These are phyloP conservation scores for Hippocampus guttulatus DNA, from an alignment of 2,113 vertebrate species.

Conservation along the genomic window DNA sequence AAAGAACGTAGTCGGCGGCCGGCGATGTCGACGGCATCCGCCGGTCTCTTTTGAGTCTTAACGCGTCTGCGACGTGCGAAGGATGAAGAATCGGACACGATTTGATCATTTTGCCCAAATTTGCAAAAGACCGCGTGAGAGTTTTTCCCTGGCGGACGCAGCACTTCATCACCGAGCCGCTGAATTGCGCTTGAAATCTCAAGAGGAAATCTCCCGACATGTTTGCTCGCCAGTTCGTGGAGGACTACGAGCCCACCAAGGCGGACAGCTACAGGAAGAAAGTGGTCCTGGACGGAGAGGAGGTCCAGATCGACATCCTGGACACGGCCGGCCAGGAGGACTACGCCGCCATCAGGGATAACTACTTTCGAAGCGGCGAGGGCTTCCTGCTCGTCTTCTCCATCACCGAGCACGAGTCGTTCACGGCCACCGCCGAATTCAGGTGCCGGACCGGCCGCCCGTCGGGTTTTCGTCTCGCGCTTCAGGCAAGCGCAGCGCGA, in stretches of 20 bases:
- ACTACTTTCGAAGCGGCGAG: conserved; percentile 72
- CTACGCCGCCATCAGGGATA: conserved; percentile 73
- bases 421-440: conserved; percentile 65
- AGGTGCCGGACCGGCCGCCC: conserved; percentile 37
- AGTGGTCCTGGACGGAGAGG: conserved; percentile 72
- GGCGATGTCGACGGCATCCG: too few relatives aligned
- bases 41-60: not conserved
- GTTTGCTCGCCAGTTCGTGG: conserved; percentile 57
- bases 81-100: too few relatives aligned
- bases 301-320: conserved; percentile 72
- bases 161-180: too few relatives aligned
- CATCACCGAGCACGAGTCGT: conserved; percentile 70
- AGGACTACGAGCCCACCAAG: conserved; percentile 71
- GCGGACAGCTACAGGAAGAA: conserved; percentile 74
- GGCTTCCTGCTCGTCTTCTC: conserved; percentile 74
- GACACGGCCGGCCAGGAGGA: conserved; percentile 74
- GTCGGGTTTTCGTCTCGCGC: not conserved
- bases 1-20: too few relatives aligned
- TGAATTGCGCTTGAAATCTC: not conserved
- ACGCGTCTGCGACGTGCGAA: too few relatives aligned
- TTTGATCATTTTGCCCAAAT: too few relatives aligned
- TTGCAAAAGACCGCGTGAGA: not conserved
- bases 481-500: too few relatives aligned
- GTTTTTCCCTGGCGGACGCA: too few relatives aligned
- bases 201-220: not conserved